A percentile compares a stretch with the other conserved stretches of the same genome.
Conservation (phyloP, 2,888 invertebrate species). For the Stenurella melanura region DNA sequence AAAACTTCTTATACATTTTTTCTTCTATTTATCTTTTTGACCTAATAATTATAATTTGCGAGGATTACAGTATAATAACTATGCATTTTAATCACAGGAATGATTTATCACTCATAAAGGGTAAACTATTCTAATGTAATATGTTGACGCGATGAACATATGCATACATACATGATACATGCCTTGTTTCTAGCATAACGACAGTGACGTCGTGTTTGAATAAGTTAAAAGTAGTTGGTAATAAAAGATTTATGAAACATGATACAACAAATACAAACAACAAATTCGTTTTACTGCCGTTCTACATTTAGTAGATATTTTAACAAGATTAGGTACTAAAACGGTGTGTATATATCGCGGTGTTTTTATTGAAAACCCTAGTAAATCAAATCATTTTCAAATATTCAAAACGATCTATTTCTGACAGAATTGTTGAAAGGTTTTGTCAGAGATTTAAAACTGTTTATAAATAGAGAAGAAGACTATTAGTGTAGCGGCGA, state of each 20-base stretch:
- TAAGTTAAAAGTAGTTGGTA: slow-evolving; percentile 21
- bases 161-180: background rate
- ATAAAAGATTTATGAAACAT: slow-evolving; percentile 34
- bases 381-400: slow-evolving; percentile 1
- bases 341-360: background rate
- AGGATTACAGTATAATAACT: too few species aligned
- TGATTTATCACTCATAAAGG: slow-evolving; percentile 1
- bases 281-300: background rate
- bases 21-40: too few species aligned
- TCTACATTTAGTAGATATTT: slow-evolving; percentile 15
- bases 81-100: slow-evolving; percentile 11
- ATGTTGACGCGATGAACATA: slow-evolving; percentile 8
- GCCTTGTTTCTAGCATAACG: slow-evolving; percentile 1
- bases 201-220: slow-evolving; percentile 2
- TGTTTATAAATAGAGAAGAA: background rate
- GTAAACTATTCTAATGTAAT: slow-evolving; percentile 2
- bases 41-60: too few species aligned
- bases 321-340: slow-evolving; percentile 20
- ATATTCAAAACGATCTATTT: slow-evolving; percentile 3
- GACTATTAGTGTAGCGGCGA: too few species aligned
- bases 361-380: slow-evolving; percentile 7
- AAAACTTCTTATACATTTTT: too few species aligned
- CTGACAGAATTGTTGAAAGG: slow-evolving; percentile 4
- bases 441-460: slow-evolving; percentile 3
- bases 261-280: slow-evolving; percentile 25